These are phyloP conservation scores for Varroa destructor DNA, from an alignment of 1,140 invertebrate species.

Conservation along the genomic window DNA sequence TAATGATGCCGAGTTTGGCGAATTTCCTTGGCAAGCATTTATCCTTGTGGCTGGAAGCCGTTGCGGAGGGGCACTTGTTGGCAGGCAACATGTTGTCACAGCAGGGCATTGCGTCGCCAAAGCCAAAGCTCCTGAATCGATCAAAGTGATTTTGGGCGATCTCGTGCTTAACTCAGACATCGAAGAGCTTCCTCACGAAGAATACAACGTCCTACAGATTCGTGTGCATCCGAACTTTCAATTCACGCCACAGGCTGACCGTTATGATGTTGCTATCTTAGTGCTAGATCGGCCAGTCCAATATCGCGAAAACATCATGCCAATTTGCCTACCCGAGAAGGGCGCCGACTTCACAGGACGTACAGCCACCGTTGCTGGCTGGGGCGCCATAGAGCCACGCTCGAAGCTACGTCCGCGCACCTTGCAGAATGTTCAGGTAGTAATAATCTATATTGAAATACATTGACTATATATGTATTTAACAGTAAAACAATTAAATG, in stretches of 20 bases:
- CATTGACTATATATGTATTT: too few relatives aligned
- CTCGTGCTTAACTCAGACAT: slow-evolving; percentile 83
- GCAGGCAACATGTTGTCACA: slow-evolving; percentile 78
- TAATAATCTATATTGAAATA: too few relatives aligned
- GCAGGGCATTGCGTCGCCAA: slow-evolving; percentile 84
- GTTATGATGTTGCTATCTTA: slow-evolving; percentile 82
- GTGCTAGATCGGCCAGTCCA: slow-evolving; percentile 68
- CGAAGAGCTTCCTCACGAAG: slow-evolving; percentile 73
- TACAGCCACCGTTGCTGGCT: slow-evolving; percentile 79
- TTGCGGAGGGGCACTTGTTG: slow-evolving; percentile 85
- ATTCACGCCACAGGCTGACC: slow-evolving; percentile 69
- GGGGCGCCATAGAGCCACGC: slow-evolving; percentile 73
- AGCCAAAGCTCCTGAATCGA: slow-evolving; percentile 58
- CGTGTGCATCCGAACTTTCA: slow-evolving; percentile 86
- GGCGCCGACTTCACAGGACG: slow-evolving; percentile 75
- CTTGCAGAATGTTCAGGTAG: slow-evolving; percentile 74
- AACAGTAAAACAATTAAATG: too few relatives aligned
- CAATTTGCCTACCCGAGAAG: slow-evolving; percentile 78
- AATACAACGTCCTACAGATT: slow-evolving; percentile 72
- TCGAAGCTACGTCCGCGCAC: slow-evolving; percentile 48
- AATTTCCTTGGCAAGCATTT: slow-evolving; percentile 90
- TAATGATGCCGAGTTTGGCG: slow-evolving; percentile 79
- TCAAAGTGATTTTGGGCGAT: slow-evolving; percentile 79
- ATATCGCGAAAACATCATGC: slow-evolving; percentile 78
- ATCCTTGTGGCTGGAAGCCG: slow-evolving; percentile 76